Percentiles rank a stretch among this genome's conserved stretches.
phyloP scores from a whole-genome alignment of 1,140 invertebrate species.

The Drosophila triauraria region DNA sequence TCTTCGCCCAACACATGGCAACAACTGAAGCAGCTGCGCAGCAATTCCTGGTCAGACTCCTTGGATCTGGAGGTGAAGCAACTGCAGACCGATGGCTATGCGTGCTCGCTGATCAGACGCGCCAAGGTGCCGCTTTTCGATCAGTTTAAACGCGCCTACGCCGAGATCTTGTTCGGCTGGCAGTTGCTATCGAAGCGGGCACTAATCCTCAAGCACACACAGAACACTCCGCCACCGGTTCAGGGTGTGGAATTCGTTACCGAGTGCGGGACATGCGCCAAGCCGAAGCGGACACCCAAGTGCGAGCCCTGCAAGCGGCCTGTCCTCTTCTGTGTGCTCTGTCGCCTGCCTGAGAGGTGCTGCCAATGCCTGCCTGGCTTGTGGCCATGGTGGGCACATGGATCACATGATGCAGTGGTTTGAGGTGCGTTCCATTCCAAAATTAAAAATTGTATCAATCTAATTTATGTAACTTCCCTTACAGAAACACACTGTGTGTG shows the following conservation, averaged over 20 bases:
- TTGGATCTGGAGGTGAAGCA: slow-evolving; percentile 86
- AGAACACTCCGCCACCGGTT: slow-evolving; percentile 86
- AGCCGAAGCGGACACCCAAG: slow-evolving; percentile 86
- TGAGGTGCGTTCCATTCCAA: slow-evolving; percentile 68
- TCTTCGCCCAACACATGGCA: slow-evolving; percentile 52
- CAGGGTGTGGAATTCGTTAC: slow-evolving; percentile 91
- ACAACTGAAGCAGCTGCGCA: slow-evolving; percentile 90
- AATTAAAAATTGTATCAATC: no score
- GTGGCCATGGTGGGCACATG: slow-evolving; percentile 96
- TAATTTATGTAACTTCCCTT: slow-evolving; percentile 18
- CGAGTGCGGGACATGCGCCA: slow-evolving; percentile 90
- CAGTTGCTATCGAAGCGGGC: slow-evolving; percentile 93
- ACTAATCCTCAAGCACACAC: slow-evolving; percentile 92
- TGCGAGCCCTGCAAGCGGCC: slow-evolving; percentile 90
- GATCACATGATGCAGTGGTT: slow-evolving; percentile 94
- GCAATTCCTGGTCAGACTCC: slow-evolving; percentile 95
- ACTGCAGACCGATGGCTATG: slow-evolving; percentile 57
- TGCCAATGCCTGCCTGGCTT: slow-evolving; percentile 92
- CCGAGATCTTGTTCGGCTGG: slow-evolving; percentile 94
- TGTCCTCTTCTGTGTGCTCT: slow-evolving; percentile 92
- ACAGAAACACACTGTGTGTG: slow-evolving; percentile 86
- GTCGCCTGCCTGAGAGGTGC: slow-evolving; percentile 93
- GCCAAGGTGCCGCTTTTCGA: slow-evolving; percentile 90
- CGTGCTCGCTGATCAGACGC: slow-evolving; percentile 83
- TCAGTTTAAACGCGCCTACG: slow-evolving; percentile 94